Conservation (phyloP, 2,113 vertebrate species). For the Typhlomys cinereus region DNA sequence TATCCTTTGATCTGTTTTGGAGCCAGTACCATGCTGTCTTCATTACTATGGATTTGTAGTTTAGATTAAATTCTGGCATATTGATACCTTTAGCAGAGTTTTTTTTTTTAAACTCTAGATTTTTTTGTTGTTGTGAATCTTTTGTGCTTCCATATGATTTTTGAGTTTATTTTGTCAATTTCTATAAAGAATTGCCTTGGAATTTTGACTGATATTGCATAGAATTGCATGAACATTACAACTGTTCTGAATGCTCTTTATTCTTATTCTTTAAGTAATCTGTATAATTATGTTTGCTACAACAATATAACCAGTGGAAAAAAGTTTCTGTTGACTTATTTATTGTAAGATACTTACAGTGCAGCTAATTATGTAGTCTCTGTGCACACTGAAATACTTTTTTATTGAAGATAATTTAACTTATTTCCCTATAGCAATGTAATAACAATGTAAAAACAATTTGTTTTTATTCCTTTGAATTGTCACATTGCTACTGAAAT, state of each 20-base stretch:
- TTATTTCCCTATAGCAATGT: background rate
- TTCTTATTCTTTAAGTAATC: slow-evolving; percentile 73
- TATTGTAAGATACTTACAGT: slow-evolving; percentile 34
- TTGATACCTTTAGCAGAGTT: no score
- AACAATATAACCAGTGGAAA: slow-evolving; percentile 75
- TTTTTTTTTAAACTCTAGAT: no score
- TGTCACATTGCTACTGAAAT: background rate
- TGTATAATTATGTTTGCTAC: slow-evolving; percentile 74
- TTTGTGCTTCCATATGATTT: no score
- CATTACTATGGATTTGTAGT: no score
- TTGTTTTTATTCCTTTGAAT: slow-evolving; percentile 15
- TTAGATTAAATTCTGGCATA: no score
- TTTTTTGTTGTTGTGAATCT: no score
- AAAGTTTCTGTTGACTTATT: slow-evolving; percentile 52
- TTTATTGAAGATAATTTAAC: background rate
- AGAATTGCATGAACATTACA: slow-evolving; percentile 71
- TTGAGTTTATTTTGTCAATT: no score
- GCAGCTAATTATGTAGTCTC: background rate
- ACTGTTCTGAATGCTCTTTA: slow-evolving; percentile 59
- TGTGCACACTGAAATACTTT: background rate
- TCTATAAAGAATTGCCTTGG: no score
- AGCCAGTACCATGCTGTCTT: no score
- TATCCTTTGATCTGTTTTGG: no score
- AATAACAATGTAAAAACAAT: background rate
- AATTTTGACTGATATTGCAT: no score